Percentiles rank a stretch among this genome's conserved stretches.
Conservation (phyloP, 2,888 invertebrate genomes). For the Athalia cordata region DNA sequence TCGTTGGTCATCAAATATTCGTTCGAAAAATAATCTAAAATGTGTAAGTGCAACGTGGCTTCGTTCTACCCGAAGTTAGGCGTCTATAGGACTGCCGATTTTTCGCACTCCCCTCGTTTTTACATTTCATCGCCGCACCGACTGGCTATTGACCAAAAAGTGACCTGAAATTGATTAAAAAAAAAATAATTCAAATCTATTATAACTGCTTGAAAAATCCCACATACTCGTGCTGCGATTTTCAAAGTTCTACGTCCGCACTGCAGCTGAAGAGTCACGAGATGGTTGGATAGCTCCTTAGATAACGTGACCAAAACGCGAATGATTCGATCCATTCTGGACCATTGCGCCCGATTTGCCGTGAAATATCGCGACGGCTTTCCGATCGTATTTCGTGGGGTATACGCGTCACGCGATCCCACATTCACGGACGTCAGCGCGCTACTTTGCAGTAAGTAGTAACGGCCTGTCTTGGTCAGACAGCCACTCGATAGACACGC, state of each 20-base stretch:
- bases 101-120: no score
- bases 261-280: conserved; percentile 1
- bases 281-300: conserved; percentile 50
- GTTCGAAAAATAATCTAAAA: no score
- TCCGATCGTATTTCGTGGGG: conserved; percentile 12
- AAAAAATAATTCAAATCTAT: no score
- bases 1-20: no score
- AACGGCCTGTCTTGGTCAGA: conserved; percentile 25
- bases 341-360: conserved; percentile 67
- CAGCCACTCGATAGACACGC: neutral
- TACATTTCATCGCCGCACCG: no score
- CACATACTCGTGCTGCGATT: conserved; percentile 1
- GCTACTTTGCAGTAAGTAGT: conserved; percentile 17
- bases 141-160: no score
- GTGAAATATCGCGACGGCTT: conserved; percentile 60
- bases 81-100: no score
- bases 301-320: conserved; percentile 58
- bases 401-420: conserved; percentile 36
- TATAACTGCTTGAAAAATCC: neutral
- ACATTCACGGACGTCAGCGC: conserved; percentile 17
- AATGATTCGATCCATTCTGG: conserved; percentile 68
- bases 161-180: no score
- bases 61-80: no score
- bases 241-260: conserved; percentile 3
- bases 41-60: no score